Conservation (phyloP, 2,113 vertebrate genomes). For the Leptodactylus fuscus region DNA sequence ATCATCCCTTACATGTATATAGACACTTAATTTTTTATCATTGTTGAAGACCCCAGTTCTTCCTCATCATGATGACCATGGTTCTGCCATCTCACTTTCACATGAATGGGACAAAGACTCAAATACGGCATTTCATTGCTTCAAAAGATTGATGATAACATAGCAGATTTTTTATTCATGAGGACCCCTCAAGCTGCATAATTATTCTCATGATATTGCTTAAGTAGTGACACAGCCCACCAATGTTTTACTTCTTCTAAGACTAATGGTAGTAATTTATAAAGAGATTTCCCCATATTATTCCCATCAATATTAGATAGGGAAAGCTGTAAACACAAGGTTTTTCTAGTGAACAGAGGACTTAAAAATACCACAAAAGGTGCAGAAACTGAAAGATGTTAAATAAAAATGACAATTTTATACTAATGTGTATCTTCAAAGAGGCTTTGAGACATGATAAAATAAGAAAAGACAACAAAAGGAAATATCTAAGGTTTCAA, state of each 20-base stretch:
- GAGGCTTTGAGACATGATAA: too few species aligned
- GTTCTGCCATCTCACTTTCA: too few species aligned
- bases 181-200: slow-evolving; percentile 10
- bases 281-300: slow-evolving; percentile 8
- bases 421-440: too few species aligned
- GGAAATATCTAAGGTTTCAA: too few species aligned
- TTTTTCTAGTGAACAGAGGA: neutral
- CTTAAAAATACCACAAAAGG: neutral
- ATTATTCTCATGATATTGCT: slow-evolving; percentile 32
- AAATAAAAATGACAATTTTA: neutral
- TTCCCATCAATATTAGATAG: slow-evolving; percentile 34
- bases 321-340: neutral
- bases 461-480: too few species aligned
- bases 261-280: slow-evolving; percentile 39
- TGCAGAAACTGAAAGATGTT: neutral
- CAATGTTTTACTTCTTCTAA: slow-evolving; percentile 15
- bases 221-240: slow-evolving; percentile 12
- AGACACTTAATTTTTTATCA: too few species aligned
- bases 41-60: too few species aligned
- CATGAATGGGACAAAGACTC: neutral
- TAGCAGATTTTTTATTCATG: slow-evolving; percentile 22
- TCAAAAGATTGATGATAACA: slow-evolving; percentile 19
- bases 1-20: too few species aligned
- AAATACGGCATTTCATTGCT: neutral
- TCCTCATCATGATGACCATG: too few species aligned